phyloP scores from a whole-genome alignment of 1,140 invertebrate genomes.

The Psilanteris sp. region DNA sequence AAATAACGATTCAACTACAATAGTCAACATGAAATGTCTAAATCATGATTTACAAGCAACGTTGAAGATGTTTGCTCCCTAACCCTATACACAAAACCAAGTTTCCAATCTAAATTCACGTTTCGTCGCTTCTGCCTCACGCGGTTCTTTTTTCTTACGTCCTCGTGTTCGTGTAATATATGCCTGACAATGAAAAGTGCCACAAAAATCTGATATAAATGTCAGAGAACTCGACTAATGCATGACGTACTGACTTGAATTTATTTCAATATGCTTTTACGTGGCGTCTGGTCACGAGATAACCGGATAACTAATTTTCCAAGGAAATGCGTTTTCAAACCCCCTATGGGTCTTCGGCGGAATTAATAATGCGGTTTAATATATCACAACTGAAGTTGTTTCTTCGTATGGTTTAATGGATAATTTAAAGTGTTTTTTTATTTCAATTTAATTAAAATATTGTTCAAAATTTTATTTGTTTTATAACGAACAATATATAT shows the following conservation, averaged over 20 bases:
- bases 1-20: no score
- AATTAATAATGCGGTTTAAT: constrained; percentile 1
- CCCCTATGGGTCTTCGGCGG: not conserved
- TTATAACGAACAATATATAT: no score
- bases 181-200: constrained; percentile 10
- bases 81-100: no score
- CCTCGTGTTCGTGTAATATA: constrained; percentile 9
- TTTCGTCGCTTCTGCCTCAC: not conserved
- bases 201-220: constrained; percentile 36
- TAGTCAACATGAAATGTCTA: no score
- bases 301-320: constrained; percentile 12
- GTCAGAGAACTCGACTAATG: constrained; percentile 11
- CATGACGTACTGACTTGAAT: constrained; percentile 15
- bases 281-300: not conserved
- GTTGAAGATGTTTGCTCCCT: no score
- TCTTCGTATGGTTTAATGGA: no score
- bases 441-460: no score
- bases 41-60: no score
- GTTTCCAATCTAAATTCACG: not conserved
- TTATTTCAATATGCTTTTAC: constrained; percentile 43
- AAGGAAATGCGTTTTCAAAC: constrained; percentile 11
- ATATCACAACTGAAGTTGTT: not conserved
- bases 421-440: no score
- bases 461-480: no score
- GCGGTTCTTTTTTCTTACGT: not conserved